Percentiles rank a stretch among this genome's conserved stretches.
Conservation (phyloP, 2,888 invertebrate genomes). For the Acanthacorydalis orientalis region DNA sequence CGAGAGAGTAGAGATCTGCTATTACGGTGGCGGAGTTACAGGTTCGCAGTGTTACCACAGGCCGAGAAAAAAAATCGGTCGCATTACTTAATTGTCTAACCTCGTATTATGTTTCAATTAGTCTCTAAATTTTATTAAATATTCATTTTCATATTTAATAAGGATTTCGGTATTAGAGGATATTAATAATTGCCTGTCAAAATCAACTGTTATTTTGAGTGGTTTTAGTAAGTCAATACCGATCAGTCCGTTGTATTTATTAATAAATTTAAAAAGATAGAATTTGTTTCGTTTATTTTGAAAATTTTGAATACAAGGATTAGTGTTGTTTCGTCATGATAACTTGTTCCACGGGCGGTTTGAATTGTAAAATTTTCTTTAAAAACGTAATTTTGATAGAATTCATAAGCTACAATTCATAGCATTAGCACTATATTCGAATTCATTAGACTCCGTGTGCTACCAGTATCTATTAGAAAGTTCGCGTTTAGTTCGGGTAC, state of each 20-base stretch:
- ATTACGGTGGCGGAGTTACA: no score
- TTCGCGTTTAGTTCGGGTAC: conserved; percentile 9
- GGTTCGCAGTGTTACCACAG: no score
- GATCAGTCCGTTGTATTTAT: conserved; percentile 8
- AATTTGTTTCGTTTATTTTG: conserved; percentile 6
- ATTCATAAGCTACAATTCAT: no score
- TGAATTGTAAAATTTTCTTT: no score
- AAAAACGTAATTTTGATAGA: no score
- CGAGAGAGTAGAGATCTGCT: no score
- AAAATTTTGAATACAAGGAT: conserved; percentile 8
- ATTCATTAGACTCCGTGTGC: conserved; percentile 8
- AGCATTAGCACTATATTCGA: no score
- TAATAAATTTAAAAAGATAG: conserved; percentile 8
- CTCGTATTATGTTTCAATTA: no score
- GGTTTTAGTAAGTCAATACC: conserved; percentile 7
- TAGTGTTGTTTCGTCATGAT: conserved; percentile 7
- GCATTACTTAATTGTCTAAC: no score
- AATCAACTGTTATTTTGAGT: conserved; percentile 6
- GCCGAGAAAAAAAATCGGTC: no score
- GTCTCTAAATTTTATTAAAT: background rate
- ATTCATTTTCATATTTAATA: background rate
- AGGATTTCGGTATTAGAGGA: background rate
- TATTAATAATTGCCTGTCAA: background rate
- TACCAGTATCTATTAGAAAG: conserved; percentile 9
- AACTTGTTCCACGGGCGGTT: conserved; percentile 6